Percentiles rank a stretch among this genome's conserved stretches.
Evolutionary conservation across 2,888 invertebrate species (phyloP).

Genomic region (Epinotia ramella): DNA sequence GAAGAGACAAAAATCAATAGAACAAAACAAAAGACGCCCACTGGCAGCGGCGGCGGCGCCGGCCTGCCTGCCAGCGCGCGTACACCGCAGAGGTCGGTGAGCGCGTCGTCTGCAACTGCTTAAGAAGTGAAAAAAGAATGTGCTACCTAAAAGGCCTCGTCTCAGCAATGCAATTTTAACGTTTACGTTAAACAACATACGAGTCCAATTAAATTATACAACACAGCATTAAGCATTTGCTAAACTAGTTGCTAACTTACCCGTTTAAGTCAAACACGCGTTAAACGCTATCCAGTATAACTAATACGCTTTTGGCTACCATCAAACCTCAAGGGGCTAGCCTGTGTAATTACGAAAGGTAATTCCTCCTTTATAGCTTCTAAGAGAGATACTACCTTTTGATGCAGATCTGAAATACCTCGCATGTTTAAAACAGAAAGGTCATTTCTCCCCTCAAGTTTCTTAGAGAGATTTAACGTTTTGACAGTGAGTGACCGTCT

Average conservation of each 20-base stretch:
- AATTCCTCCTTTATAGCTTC: not conserved
- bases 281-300: constrained; percentile 3
- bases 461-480: not conserved
- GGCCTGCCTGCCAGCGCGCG: too few relatives aligned
- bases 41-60: too few relatives aligned
- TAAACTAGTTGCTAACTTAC: not conserved
- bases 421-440: not conserved
- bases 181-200: too few relatives aligned
- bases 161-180: not conserved
- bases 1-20: too few relatives aligned
- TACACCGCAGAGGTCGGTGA: too few relatives aligned
- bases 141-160: too few relatives aligned
- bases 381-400: not conserved
- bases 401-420: not conserved
- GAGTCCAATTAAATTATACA: not conserved
- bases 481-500: not conserved
- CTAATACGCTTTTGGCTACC: not conserved
- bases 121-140: too few relatives aligned
- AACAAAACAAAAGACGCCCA: too few relatives aligned
- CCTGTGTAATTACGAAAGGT: not conserved
- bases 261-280: constrained; percentile 4
- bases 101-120: too few relatives aligned
- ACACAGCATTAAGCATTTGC: not conserved
- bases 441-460: not conserved
- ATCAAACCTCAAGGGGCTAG: not conserved